Evolutionary conservation across 2,113 vertebrate species (phyloP).

Genomic region (Podarcis raffonei): DNA sequence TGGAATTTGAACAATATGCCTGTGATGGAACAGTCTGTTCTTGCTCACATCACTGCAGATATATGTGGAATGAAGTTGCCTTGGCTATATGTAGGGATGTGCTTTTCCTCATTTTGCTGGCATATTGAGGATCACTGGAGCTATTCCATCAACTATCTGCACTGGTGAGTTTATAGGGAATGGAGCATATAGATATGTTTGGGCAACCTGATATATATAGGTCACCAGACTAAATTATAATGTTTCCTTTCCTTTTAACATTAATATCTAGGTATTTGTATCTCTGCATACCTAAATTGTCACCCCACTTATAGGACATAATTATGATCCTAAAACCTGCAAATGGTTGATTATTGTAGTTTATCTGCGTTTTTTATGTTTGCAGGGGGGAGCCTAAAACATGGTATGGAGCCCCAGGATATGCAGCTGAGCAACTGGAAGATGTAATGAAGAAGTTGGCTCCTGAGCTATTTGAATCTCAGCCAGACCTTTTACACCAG

Average conservation of each 20-base stretch:
- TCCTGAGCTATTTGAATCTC: constrained; percentile 95
- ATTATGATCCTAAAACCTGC: constrained; percentile 46
- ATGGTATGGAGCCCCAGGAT: constrained; percentile 97
- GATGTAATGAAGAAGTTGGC: constrained; percentile 97
- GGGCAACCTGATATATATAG: background rate
- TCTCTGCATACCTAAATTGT: background rate
- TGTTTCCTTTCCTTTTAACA: background rate
- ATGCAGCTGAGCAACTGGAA: constrained; percentile 95
- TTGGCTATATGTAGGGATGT: constrained; percentile 99
- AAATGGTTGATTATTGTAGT: constrained; percentile 52
- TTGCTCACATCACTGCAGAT: constrained; percentile 96
- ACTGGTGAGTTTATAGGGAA: constrained; percentile 84
- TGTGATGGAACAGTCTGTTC: constrained; percentile 95
- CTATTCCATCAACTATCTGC: constrained; percentile 98
- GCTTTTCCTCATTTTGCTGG: constrained; percentile 99
- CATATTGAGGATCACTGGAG: constrained; percentile 99
- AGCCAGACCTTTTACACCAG: constrained; percentile 97
- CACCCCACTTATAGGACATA: constrained; percentile 23
- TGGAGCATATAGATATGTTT: background rate
- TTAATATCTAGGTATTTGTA: constrained; percentile 3
- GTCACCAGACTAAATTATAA: background rate
- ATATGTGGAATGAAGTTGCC: constrained; percentile 99
- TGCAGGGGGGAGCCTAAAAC: constrained; percentile 98
- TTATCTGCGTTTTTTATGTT: constrained; percentile 56
- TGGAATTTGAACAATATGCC: constrained; percentile 99